A percentile compares a stretch with the other conserved stretches of the same genome.
These are phyloP conservation scores for Prietella phreatophila DNA, from an alignment of 2,113 vertebrate genomes.

Conservation along the genomic window DNA sequence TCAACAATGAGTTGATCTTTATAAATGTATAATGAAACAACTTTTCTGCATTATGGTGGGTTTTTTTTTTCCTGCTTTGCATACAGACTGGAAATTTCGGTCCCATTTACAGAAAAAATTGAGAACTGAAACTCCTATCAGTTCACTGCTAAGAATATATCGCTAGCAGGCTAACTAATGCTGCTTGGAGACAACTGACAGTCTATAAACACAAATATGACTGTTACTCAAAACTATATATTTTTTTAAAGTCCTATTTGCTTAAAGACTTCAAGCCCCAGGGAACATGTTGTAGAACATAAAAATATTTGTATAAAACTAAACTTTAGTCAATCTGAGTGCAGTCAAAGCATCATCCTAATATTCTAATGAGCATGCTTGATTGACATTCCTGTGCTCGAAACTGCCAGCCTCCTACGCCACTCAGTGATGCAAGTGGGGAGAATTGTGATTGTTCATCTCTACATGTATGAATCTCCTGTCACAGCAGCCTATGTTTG, in stretches of 20 bases:
- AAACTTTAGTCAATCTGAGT: not conserved
- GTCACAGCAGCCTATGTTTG: constrained; percentile 22
- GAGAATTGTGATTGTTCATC: constrained; percentile 32
- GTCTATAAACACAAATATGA: not conserved
- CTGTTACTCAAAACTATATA: not conserved
- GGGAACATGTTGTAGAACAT: not conserved
- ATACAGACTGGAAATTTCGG: not conserved
- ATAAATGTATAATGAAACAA: not conserved
- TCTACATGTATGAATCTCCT: constrained; percentile 32
- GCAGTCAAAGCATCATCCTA: constrained; percentile 14
- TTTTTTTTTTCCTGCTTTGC: not conserved
- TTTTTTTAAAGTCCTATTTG: not conserved
- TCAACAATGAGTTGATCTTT: not conserved
- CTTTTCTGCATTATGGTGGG: not conserved
- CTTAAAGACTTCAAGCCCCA: not conserved
- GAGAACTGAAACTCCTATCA: constrained; percentile 20
- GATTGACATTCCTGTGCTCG: constrained; percentile 17
- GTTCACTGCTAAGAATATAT: not conserved
- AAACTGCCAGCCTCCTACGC: constrained; percentile 29
- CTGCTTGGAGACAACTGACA: not conserved
- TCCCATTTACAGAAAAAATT: not conserved
- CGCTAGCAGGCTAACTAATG: not conserved
- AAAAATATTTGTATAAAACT: not conserved
- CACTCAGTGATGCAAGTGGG: constrained; percentile 31
- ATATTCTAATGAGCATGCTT: constrained; percentile 29